Evolutionary conservation across 2,113 vertebrate species (phyloP), one percentile per base, ranked within the genome.

Genomic region (Myrmophylax atrothorax): DNA sequence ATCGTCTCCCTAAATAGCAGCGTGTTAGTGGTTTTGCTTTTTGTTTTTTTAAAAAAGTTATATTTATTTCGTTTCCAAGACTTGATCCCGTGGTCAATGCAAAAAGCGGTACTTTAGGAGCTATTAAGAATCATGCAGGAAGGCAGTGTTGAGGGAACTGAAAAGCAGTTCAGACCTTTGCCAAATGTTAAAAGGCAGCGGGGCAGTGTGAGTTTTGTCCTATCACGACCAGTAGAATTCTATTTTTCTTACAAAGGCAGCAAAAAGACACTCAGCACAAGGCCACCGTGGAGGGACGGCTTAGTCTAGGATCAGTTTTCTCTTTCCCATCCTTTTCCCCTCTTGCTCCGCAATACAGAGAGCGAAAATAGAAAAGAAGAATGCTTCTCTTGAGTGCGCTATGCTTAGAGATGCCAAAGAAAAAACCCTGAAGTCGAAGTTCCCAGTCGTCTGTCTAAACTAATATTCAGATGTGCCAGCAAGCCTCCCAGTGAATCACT

Each of bases 251-350:
- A 42, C 46, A 44, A 89, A 84, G 40, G 70, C 31, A 49, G 58
- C 40, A 73, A 46, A 72, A 88, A 49, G 22, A 12, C 25, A 38
- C 3, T 31, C 84, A 84, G 22, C 37, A 26, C 12, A 25, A 56
- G 55, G 63, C 26, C 58, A 58, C 28, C 0, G 8, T 1, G 6
- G 28, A 66, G 13, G 29, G 33, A 63, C 25, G 0, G 1, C 18
- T 60, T 50, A 47, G 23, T 93, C 33, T 81, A 81, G n/a, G 84
- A 77, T 14, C 26, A 24, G 0, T 35, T 75, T 84, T 79, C 12
- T 4, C 18, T 55, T 85, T 75, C 14, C 14, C 10, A 19, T 38
- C 9, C 31, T 40, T 46, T 77, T 56, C 4, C 42, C 15, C 6
- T 2, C 28, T 82, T 44, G 1, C 24, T 15, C 29, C 19, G 28